Conservation (phyloP, 1,140 invertebrate species). For the Brachionus rotundiformis region DNA sequence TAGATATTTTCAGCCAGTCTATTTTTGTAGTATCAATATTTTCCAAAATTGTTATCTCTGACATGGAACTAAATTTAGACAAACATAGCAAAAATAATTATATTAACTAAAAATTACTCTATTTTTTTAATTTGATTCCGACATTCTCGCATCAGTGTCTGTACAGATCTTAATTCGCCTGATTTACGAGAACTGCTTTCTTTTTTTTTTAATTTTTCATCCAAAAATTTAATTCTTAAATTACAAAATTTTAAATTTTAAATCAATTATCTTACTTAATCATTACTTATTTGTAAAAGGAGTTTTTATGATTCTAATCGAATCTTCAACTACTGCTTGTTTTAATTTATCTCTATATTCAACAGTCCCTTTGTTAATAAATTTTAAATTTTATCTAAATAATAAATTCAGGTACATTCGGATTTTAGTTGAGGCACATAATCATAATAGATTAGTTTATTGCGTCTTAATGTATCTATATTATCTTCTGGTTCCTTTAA, state of each 20-base stretch:
- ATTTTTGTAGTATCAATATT: slow-evolving; percentile 24
- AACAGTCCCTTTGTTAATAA: slow-evolving; percentile 11
- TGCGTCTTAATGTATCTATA: not conserved
- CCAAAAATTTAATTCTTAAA: slow-evolving; percentile 23
- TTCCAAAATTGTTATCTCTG: slow-evolving; percentile 37
- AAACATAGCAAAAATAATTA: no score
- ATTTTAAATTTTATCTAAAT: not conserved
- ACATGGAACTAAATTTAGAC: not conserved
- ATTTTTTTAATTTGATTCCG: slow-evolving; percentile 31
- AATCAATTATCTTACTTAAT: no score
- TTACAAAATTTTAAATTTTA: no score
- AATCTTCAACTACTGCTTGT: slow-evolving; percentile 37
- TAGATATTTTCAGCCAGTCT: slow-evolving; percentile 49
- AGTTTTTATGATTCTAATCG: slow-evolving; percentile 38
- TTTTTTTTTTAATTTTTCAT: slow-evolving; percentile 25
- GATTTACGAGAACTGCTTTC: not conserved
- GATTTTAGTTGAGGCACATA: slow-evolving; percentile 49
- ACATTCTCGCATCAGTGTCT: slow-evolving; percentile 17
- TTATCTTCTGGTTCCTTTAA: slow-evolving; percentile 45
- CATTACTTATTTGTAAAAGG: slow-evolving; percentile 47
- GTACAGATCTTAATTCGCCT: not conserved
- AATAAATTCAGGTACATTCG: slow-evolving; percentile 28
- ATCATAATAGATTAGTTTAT: slow-evolving; percentile 28
- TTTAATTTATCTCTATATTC: slow-evolving; percentile 25
- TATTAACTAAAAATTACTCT: slow-evolving; percentile 26